Evolutionary conservation across 2,888 invertebrate genomes (phyloP), one percentile per base, ranked within the genome.

Genomic region (Epistrophe eligans): DNA sequence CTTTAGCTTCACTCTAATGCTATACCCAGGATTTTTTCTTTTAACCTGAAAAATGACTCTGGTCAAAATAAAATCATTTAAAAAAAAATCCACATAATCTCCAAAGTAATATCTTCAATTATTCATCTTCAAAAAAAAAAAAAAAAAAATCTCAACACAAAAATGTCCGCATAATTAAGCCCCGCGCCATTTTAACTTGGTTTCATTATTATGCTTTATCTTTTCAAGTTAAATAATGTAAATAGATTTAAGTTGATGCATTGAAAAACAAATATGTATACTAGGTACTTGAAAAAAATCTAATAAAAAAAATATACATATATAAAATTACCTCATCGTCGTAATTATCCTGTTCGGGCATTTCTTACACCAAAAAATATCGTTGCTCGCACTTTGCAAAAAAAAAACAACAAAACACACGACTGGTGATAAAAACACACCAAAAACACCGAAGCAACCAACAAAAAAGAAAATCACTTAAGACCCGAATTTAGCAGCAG

Each of bases 331-430:
- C 92, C 92, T 93, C 92, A 91, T 93, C 92, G 91, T 93, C 92
- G 90, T 92, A 93, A 92, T 93, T 93, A 90, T 93, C 92, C 92
- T 92, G 92, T 90, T 92, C 92, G 89, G 93, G 90, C 92, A 93
- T 93, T 90, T 90, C 90, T 90, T 88, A 85, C 80, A 80, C 80
- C 84, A 66, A 84, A 77, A 80, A 80, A 77, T 60, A 13, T 40
- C 19, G 66, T 81, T 81, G 72, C 60, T 66, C 62, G 71, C 60
- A 50, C 85, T 85, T 66, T 71, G 15, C 57, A 55, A 40, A 62
- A 64, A 57, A 62, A 48, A 17, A 35, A 35, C 24, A 60, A 57
- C 35, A 24, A 50, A n/a, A 24, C 4, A 57, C 28, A 48, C 48
- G n/a, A 17, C 17, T 8, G 48, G 48, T 48, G 19, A 50, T 50